A percentile compares a stretch with the other conserved stretches of the same genome.
These are phyloP conservation scores for Steatornis caripensis DNA, from an alignment of 2,113 vertebrate species.

Conservation along the genomic window DNA sequence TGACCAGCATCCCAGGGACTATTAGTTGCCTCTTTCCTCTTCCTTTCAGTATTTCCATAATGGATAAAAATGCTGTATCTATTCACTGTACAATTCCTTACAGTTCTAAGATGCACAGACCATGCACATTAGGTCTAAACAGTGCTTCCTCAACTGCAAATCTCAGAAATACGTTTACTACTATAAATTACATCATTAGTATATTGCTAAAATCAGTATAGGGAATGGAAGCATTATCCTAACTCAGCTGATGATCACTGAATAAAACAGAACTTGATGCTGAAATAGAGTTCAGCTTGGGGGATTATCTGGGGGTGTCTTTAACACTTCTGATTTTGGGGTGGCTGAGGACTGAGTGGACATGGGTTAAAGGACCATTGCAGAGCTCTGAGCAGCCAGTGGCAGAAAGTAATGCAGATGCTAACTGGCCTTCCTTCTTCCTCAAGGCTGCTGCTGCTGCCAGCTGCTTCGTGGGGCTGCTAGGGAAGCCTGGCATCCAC, in stretches of 20 bases:
- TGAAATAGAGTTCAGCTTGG: background rate
- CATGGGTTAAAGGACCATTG: background rate
- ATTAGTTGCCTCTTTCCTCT: background rate
- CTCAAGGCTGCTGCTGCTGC: too few relatives aligned
- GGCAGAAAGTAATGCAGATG: background rate
- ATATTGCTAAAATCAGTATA: background rate
- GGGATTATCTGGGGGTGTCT: background rate
- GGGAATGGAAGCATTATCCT: background rate
- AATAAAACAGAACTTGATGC: background rate
- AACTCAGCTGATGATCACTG: fast-evolving
- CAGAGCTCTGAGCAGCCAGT: fast-evolving
- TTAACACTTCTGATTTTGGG: background rate
- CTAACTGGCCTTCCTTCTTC: too few relatives aligned
- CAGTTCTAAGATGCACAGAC: background rate
- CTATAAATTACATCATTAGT: background rate
- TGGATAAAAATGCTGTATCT: background rate
- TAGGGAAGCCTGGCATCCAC: background rate
- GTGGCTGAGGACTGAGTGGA: background rate
- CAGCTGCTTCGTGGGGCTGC: background rate
- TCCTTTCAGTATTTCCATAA: too few relatives aligned
- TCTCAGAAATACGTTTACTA: background rate
- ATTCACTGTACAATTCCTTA: background rate
- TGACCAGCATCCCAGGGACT: background rate
- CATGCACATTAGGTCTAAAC: background rate
- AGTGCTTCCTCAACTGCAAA: background rate